Evolutionary conservation across 2,113 vertebrate genomes (phyloP).

Genomic region (Genyomyrus donnyi): DNA sequence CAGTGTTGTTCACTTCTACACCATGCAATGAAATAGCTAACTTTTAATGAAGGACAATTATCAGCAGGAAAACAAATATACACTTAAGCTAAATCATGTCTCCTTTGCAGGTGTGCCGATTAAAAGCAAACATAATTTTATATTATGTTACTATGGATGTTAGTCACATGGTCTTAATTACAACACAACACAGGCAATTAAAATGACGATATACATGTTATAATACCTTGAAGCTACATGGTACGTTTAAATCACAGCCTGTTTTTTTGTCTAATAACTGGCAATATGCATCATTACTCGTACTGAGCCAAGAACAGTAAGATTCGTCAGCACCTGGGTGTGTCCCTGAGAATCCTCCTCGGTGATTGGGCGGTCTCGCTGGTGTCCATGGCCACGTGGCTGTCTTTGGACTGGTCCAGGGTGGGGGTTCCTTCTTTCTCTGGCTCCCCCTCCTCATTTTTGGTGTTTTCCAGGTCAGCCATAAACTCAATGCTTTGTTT

Average conservation of each 20-base stretch:
- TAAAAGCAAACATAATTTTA: background rate
- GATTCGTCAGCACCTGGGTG: slow-evolving; percentile 50
- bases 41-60: background rate
- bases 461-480: slow-evolving; percentile 76
- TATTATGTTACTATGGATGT: background rate
- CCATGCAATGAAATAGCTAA: background rate
- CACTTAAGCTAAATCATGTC: background rate
- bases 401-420: slow-evolving; percentile 53
- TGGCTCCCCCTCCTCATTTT: slow-evolving; percentile 58
- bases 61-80: background rate
- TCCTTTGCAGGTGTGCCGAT: background rate
- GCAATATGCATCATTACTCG: background rate
- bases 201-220: background rate
- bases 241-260: background rate
- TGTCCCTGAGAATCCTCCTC: slow-evolving; percentile 63
- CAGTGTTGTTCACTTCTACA: background rate
- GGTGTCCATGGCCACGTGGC: slow-evolving; percentile 46
- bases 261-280: background rate
- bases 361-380: slow-evolving; percentile 62
- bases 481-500: slow-evolving; percentile 97
- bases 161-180: background rate
- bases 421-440: slow-evolving; percentile 51
- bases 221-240: background rate
- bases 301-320: background rate
- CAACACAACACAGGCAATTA: background rate